Evolutionary conservation across 2,113 vertebrate genomes (phyloP), one percentile per base, ranked within the genome.

Genomic region (Prietella phreatophila): DNA sequence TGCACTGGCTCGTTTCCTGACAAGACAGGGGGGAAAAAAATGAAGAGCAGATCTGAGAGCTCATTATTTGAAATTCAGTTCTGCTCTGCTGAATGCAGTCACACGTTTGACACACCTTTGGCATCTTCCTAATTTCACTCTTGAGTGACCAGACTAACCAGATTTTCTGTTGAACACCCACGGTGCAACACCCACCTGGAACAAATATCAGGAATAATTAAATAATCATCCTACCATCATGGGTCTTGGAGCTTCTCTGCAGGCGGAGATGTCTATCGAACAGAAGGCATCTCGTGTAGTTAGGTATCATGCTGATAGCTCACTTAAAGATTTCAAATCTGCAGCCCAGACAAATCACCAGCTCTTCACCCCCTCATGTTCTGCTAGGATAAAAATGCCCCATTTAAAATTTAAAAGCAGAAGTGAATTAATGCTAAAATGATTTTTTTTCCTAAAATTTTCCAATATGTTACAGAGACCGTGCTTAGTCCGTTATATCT

Each of bases 91-190:
- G 75, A 90, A 91, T 89, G 82, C 92, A 91, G 88, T 88, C 90
- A 91, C 85, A 88, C 88, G 85, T 93, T 88, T 89, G 82, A 89
- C 84, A 83, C 89, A 92, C 91, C 88, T 90, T 87, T 53, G 81
- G 88, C 86, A 78, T 92, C 91, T 90, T 89, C 88, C 91, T 93
- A 93, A 94, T 93, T 93, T 93, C 93, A 93, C 90, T 58, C 91
- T 90, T 93, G 91, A 94, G 85, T 92, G 92, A 92, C 89, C 91
- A 89, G 90, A 89, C 90, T 89, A 89, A 91, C 87, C 86, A 88
- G 88, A 92, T 92, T 90, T 89, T 92, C 89, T 85, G 88, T 87
- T 82, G 90, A 90, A 84, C 85, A 84, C 89, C 91, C 83, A 47
- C 73, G 88, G 84, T 89, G 88, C 85, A 80, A 82, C 83, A 67